Percentiles rank a stretch among this genome's conserved stretches.
phyloP scores from a whole-genome alignment of 2,113 vertebrate species.

The Tyrannus savana region DNA sequence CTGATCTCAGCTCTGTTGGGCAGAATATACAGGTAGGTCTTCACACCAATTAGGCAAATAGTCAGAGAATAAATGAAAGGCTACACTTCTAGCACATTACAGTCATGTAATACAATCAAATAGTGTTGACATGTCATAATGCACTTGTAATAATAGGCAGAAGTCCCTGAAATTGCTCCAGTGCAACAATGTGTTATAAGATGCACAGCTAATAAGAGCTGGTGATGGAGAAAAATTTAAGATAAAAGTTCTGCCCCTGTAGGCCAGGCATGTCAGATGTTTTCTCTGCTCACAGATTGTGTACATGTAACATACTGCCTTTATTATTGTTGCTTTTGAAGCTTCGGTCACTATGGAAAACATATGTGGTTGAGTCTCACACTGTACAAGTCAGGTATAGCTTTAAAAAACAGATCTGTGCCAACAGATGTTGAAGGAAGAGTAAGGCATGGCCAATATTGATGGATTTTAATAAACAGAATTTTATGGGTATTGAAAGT shows the following conservation, averaged over 20 bases:
- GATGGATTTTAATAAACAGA: background rate
- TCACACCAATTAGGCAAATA: background rate
- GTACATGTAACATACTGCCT: background rate
- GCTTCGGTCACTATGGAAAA: background rate
- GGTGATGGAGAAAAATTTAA: background rate
- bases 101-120: background rate
- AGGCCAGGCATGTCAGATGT: background rate
- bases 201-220: background rate
- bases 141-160: background rate
- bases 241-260: background rate
- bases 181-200: background rate
- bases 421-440: background rate
- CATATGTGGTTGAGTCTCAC: background rate
- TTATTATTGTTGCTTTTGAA: background rate
- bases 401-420: background rate
- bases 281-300: background rate
- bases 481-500: background rate
- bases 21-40: background rate
- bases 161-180: background rate
- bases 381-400: background rate
- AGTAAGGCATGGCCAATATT: background rate
- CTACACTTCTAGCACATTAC: background rate
- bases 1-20: background rate
- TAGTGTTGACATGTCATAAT: background rate
- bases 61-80: background rate